Percentiles rank a stretch among this genome's conserved stretches.
These are phyloP conservation scores for Heteronetta atricapilla DNA, from an alignment of 2,113 vertebrate species.

Conservation along the genomic window DNA sequence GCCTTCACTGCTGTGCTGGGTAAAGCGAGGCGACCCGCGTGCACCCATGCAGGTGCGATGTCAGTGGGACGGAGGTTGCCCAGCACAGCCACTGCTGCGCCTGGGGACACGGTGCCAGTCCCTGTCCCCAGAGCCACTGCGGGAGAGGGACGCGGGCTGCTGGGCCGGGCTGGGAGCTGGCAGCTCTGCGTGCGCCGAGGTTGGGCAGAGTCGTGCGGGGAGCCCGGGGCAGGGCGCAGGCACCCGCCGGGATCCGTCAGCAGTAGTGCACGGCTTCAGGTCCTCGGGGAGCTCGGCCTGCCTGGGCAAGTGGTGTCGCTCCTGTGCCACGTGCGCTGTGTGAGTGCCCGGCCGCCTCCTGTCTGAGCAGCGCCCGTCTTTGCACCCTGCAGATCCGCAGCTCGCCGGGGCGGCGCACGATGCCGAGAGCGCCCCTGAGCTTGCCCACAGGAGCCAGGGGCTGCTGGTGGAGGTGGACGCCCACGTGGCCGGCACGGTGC, in stretches of 20 bases:
- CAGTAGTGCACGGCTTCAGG: no score
- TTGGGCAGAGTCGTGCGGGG: neutral
- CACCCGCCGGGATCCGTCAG: accelerated
- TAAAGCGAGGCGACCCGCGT: neutral
- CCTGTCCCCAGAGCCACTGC: accelerated
- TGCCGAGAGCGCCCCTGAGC: accelerated
- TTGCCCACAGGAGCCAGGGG: neutral
- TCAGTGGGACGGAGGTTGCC: neutral
- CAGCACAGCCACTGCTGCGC: accelerated
- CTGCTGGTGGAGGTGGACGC: slow-evolving; percentile 71
- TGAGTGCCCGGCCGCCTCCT: neutral
- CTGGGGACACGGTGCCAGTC: accelerated
- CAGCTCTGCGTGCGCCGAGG: neutral
- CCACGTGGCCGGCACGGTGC: slow-evolving; percentile 80
- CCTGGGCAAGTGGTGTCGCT: accelerated
- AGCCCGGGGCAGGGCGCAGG: accelerated
- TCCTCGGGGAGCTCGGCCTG: neutral
- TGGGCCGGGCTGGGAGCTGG: neutral
- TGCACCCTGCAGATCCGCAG: neutral
- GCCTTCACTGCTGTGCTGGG: accelerated
- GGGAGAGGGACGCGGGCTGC: neutral
- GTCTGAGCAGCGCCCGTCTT: neutral
- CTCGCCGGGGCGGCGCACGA: neutral
- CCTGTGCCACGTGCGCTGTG: neutral
- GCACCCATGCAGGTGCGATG: accelerated